These are phyloP conservation scores for Lontra canadensis DNA, from an alignment of 2,113 vertebrate species.

Conservation along the genomic window DNA sequence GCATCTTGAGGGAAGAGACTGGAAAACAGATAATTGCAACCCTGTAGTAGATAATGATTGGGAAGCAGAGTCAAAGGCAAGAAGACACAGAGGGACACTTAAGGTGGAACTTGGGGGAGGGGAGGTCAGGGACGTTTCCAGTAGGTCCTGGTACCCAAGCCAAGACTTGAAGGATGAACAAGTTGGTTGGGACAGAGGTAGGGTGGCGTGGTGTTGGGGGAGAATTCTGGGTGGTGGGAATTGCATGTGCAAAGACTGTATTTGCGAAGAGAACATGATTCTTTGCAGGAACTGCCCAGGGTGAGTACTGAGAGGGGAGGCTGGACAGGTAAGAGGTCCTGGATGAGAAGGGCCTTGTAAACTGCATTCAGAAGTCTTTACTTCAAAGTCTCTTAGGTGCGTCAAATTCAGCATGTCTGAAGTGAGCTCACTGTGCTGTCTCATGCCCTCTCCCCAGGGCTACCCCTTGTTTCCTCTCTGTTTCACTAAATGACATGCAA, in stretches of 20 bases:
- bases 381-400: background rate
- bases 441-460: background rate
- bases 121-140: background rate
- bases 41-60: background rate
- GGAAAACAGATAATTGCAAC: background rate
- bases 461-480: background rate
- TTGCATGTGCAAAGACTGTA: background rate
- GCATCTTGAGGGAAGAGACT: background rate
- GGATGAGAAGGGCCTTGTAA: background rate
- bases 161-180: background rate
- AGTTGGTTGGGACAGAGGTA: background rate
- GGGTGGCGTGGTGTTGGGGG: background rate
- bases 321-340: background rate
- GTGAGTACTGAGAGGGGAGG: background rate
- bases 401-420: background rate
- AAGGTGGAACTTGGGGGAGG: background rate
- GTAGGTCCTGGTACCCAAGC: background rate
- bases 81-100: background rate
- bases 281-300: background rate
- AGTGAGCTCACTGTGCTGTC: background rate
- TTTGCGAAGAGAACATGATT: background rate
- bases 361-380: background rate
- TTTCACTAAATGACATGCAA: background rate
- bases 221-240: background rate
- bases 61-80: background rate